These are phyloP conservation scores for Tanypteryx hageni DNA, from an alignment of 2,888 invertebrate species.

Conservation along the genomic window DNA sequence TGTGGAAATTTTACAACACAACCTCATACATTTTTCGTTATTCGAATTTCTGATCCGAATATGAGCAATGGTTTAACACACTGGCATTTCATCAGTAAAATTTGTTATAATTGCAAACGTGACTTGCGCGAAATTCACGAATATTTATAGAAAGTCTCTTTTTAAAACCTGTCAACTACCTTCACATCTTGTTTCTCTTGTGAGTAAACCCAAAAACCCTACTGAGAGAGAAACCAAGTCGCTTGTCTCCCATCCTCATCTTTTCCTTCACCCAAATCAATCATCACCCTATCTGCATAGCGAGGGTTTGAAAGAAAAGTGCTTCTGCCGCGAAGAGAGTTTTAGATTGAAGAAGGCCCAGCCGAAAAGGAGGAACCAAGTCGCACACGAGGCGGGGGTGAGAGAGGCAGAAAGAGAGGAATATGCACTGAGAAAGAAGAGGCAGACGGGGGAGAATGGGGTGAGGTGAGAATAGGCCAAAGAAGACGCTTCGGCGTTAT, in stretches of 20 bases:
- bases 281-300: not conserved
- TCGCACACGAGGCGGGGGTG: not conserved
- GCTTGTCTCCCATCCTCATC: not conserved
- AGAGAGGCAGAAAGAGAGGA: not conserved
- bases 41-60: no score
- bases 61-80: no score
- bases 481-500: conserved; percentile 38
- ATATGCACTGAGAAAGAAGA: not conserved
- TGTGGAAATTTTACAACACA: no score
- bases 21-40: no score
- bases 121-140: no score
- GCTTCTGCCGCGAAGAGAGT: not conserved
- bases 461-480: not conserved
- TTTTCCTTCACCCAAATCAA: not conserved
- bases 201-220: not conserved
- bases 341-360: not conserved
- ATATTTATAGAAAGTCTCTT: no score
- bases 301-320: not conserved
- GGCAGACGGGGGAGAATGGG: conserved; percentile 4
- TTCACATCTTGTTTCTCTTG: not conserved
- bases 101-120: no score
- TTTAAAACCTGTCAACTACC: not conserved
- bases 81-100: no score
- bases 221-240: not conserved
- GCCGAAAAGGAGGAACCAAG: not conserved